phyloP scores from a whole-genome alignment of 1,140 invertebrate genomes.

The Ips typographus region DNA sequence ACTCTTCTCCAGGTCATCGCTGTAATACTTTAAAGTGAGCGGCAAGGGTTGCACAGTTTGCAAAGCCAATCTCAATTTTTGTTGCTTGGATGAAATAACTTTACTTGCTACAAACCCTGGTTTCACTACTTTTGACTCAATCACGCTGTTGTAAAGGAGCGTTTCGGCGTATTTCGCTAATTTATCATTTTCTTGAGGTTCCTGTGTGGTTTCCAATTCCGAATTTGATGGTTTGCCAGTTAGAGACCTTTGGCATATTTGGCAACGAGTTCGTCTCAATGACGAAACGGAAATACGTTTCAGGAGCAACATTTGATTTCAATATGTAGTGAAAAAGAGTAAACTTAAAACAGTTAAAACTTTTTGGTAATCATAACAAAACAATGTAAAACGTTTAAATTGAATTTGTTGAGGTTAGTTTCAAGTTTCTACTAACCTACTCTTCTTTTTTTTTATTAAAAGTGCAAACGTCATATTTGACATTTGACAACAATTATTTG shows the following conservation, averaged over 20 bases:
- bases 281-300: not conserved
- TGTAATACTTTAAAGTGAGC: conserved; percentile 54
- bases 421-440: too few species aligned
- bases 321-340: too few species aligned
- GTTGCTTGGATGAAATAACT: conserved; percentile 23
- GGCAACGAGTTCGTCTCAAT: not conserved
- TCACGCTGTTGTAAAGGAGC: conserved; percentile 57
- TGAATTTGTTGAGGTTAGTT: too few species aligned
- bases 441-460: too few species aligned
- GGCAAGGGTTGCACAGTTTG: conserved; percentile 46
- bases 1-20: conserved; percentile 42
- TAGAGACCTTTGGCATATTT: not conserved
- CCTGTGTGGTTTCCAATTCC: not conserved
- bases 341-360: too few species aligned
- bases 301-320: not conserved
- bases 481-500: too few species aligned
- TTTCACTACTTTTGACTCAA: conserved; percentile 49
- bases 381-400: not conserved
- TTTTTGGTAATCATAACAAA: not conserved
- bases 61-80: conserved; percentile 20
- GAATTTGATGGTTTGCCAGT: not conserved
- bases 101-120: conserved; percentile 6
- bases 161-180: conserved; percentile 36
- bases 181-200: not conserved
- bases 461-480: too few species aligned